These are phyloP conservation scores for Elysia chlorotica DNA, from an alignment of 1,140 invertebrate genomes.

Conservation along the genomic window DNA sequence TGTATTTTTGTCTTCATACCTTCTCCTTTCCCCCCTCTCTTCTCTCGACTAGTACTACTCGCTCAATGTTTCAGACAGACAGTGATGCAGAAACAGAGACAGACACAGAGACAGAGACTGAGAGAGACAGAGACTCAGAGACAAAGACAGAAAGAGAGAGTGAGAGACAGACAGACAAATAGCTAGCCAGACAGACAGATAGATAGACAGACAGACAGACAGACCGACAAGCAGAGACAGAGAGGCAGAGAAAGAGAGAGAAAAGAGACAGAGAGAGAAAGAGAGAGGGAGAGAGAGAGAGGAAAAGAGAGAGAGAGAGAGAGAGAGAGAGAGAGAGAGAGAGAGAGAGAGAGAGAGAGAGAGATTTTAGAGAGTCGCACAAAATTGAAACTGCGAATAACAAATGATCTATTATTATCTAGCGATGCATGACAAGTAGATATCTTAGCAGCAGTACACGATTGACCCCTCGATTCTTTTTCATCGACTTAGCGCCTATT, in stretches of 20 bases:
- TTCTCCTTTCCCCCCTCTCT: no score
- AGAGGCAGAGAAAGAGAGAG: background rate
- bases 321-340: background rate
- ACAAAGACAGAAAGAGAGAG: background rate
- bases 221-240: background rate
- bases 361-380: no score
- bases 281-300: background rate
- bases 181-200: background rate
- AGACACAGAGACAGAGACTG: background rate
- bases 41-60: no score
- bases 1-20: no score
- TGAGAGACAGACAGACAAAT: background rate
- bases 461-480: no score
- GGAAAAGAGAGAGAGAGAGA: background rate
- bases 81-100: background rate
- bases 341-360: background rate
- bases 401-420: no score
- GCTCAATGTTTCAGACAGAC: background rate
- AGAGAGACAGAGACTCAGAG: background rate
- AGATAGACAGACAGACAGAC: background rate
- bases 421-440: no score
- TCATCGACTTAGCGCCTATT: no score
- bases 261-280: background rate
- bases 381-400: no score
- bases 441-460: no score